Evolutionary conservation across 2,113 vertebrate species (phyloP).

Genomic region (Vulpes vulpes): DNA sequence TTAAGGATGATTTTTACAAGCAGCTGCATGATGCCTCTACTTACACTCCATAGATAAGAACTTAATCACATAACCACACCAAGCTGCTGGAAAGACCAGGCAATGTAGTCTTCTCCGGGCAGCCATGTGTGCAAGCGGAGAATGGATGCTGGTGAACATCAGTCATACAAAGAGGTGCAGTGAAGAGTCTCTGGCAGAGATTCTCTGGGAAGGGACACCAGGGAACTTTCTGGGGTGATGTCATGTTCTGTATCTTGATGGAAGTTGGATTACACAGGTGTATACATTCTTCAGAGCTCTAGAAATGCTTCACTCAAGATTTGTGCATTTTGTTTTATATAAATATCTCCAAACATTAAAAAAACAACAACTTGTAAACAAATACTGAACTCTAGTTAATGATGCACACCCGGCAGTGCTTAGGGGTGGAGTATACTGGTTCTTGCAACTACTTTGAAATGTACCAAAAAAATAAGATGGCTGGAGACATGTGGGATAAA

Average conservation of each 20-base stretch:
- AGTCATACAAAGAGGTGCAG: rapidly evolving
- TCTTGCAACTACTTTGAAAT: neutral
- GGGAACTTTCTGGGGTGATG: neutral
- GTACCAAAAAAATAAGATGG: neutral
- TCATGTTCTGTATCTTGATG: neutral
- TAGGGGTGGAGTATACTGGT: neutral
- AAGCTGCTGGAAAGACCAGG: neutral
- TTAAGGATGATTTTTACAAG: neutral
- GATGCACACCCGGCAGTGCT: rapidly evolving
- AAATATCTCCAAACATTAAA: neutral
- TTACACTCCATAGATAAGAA: neutral
- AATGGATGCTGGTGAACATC: rapidly evolving
- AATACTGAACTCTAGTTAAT: neutral
- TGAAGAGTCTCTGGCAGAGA: neutral
- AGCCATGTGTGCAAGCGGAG: rapidly evolving
- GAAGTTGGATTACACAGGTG: neutral
- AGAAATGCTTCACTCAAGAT: neutral
- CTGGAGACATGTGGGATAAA: neutral
- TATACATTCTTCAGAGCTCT: neutral
- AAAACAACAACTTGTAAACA: neutral
- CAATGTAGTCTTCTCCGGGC: neutral
- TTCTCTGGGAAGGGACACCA: neutral
- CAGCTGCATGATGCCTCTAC: neutral
- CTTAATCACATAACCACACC: neutral
- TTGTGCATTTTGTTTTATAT: neutral